phyloP scores from a whole-genome alignment of 2,113 vertebrate genomes.

The Lampris incognitus region DNA sequence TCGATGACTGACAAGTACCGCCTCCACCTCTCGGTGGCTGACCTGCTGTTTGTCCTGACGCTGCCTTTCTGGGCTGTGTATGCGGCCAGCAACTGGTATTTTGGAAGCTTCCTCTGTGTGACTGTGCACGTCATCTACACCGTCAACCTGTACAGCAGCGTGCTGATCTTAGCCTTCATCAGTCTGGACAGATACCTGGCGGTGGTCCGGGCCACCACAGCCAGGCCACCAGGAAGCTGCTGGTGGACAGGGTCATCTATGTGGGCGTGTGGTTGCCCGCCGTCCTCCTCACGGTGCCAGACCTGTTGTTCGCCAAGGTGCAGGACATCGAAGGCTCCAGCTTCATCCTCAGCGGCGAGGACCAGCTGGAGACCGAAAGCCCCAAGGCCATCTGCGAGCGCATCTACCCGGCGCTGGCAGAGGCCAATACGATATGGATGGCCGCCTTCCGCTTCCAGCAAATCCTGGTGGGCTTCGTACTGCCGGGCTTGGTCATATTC shows the following conservation, averaged over 20 bases:
- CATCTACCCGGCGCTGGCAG: slow-evolving; percentile 85
- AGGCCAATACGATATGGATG: slow-evolving; percentile 77
- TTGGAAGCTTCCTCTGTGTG: slow-evolving; percentile 90
- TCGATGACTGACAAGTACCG: slow-evolving; percentile 99
- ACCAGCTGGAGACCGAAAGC: slow-evolving; percentile 19
- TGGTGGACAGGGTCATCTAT: slow-evolving; percentile 92
- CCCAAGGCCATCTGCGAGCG: slow-evolving; percentile 86
- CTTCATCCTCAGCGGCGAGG: neutral
- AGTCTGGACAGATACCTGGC: slow-evolving; percentile 96
- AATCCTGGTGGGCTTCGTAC: slow-evolving; percentile 91
- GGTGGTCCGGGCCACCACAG: slow-evolving; percentile 94
- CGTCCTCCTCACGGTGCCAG: slow-evolving; percentile 89
- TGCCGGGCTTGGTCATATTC: slow-evolving; percentile 94
- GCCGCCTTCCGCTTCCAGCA: slow-evolving; percentile 92
- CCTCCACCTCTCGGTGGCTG: slow-evolving; percentile 95
- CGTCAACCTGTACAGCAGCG: slow-evolving; percentile 96
- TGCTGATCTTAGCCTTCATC: slow-evolving; percentile 97
- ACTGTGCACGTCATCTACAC: slow-evolving; percentile 96
- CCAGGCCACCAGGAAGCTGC: slow-evolving; percentile 87
- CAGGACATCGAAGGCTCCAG: slow-evolving; percentile 47
- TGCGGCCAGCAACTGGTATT: slow-evolving; percentile 90
- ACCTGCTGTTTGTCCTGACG: slow-evolving; percentile 94
- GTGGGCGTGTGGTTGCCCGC: slow-evolving; percentile 95
- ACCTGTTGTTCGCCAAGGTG: slow-evolving; percentile 89
- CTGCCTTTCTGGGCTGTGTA: slow-evolving; percentile 98